These are phyloP conservation scores for Drosophila pseudoobscura DNA, from an alignment of 1,140 invertebrate species.

Conservation along the genomic window DNA sequence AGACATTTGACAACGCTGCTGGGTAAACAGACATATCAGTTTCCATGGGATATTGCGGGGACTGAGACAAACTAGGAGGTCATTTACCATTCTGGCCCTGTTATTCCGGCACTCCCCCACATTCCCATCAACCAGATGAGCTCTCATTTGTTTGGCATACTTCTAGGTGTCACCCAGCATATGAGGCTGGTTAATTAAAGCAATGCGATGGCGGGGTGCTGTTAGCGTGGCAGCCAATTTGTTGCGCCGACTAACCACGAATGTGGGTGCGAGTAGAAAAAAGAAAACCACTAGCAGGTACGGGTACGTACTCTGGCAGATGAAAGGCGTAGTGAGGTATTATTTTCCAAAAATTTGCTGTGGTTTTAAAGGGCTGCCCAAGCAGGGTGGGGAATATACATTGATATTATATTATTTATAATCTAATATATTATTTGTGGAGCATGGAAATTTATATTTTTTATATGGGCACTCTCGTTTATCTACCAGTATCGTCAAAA, in stretches of 20 bases:
- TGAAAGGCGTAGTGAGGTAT: background rate
- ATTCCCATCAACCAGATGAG: constrained; percentile 30
- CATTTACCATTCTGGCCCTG: constrained; percentile 18
- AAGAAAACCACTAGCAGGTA: background rate
- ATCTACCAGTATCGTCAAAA: too few relatives aligned
- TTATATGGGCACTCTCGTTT: too few relatives aligned
- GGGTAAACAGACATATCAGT: constrained; percentile 61
- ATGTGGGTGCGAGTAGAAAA: background rate
- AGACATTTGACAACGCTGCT: constrained; percentile 37
- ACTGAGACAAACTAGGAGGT: constrained; percentile 23
- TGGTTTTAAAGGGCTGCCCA: too few relatives aligned
- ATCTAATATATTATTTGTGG: too few relatives aligned
- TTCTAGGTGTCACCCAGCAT: constrained; percentile 41
- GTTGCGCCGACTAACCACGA: constrained; percentile 8
- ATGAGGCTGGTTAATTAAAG: constrained; percentile 47
- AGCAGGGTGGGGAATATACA: too few relatives aligned
- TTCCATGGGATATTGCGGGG: constrained; percentile 23
- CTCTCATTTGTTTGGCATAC: constrained; percentile 25
- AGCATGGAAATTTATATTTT: too few relatives aligned
- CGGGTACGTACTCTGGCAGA: too few relatives aligned
- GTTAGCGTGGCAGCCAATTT: constrained; percentile 53
- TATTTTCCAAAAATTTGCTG: too few relatives aligned
- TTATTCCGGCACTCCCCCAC: background rate
- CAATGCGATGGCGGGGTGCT: constrained; percentile 15
- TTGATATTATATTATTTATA: too few relatives aligned